A percentile compares a stretch with the other conserved stretches of the same genome.
Conservation (phyloP, 2,888 invertebrate species). For the Chironomus tentans region DNA sequence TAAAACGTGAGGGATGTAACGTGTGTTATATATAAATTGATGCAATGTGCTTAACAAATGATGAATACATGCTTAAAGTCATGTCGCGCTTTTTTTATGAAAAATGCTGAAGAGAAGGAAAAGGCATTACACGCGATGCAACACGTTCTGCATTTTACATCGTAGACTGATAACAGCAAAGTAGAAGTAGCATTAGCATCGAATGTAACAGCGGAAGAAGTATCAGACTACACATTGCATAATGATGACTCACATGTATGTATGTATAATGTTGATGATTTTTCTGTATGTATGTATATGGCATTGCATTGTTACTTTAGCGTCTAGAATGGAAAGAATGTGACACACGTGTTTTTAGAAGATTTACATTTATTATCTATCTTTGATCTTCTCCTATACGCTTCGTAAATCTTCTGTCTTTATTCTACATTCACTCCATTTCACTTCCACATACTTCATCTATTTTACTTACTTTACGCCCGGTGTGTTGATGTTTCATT, state of each 20-base stretch:
- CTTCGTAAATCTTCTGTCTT: too few relatives aligned
- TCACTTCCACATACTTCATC: background rate
- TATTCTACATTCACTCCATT: background rate
- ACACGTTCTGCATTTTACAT: background rate
- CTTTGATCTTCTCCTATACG: too few relatives aligned
- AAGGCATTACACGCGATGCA: background rate
- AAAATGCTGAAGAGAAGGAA: background rate
- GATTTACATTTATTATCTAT: too few relatives aligned
- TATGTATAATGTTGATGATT: too few relatives aligned
- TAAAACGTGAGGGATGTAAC: background rate
- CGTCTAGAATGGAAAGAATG: background rate
- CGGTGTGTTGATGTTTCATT: background rate
- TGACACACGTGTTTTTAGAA: background rate
- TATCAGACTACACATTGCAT: background rate
- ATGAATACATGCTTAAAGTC: constrained; percentile 3
- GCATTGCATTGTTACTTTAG: background rate
- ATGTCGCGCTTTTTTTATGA: background rate
- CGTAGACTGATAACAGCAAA: background rate
- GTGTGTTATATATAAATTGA: background rate
- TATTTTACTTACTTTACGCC: background rate
- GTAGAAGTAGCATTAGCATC: background rate
- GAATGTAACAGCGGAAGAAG: background rate
- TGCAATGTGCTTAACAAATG: background rate
- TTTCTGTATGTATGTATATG: too few relatives aligned
- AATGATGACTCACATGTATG: too few relatives aligned